A percentile compares a stretch with the other conserved stretches of the same genome.
These are phyloP conservation scores for Lepidotrigona ventralis DNA, from an alignment of 1,140 invertebrate genomes.

Conservation along the genomic window DNA sequence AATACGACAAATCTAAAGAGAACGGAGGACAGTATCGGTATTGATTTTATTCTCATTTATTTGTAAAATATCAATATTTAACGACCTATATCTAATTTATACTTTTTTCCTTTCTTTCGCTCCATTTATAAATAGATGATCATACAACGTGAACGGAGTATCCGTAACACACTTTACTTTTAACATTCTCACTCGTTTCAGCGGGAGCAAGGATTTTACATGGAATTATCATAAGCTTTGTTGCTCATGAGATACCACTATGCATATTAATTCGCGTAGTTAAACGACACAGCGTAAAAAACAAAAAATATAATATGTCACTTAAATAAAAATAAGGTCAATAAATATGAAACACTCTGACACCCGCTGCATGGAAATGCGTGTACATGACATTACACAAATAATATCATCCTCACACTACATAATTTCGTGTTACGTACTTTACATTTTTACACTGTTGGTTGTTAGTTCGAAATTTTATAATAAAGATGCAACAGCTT, in stretches of 20 bases:
- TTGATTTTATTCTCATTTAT: neutral
- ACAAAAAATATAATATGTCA: neutral
- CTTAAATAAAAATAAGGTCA: neutral
- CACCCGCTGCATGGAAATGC: neutral
- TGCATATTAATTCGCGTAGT: slow-evolving; percentile 1
- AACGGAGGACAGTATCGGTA: neutral
- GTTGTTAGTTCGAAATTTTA: neutral
- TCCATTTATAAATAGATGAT: neutral
- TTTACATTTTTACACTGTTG: neutral
- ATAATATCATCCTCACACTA: no score
- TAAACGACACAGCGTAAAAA: neutral
- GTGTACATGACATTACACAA: neutral
- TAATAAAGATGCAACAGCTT: neutral
- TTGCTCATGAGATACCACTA: neutral
- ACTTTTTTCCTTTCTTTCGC: neutral
- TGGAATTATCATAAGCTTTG: neutral
- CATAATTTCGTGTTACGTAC: no score
- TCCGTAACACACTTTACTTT: neutral
- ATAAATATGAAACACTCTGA: slow-evolving; percentile 16
- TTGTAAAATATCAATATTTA: neutral
- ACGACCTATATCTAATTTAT: neutral
- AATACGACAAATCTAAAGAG: neutral
- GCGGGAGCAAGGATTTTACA: neutral
- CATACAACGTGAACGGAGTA: neutral
- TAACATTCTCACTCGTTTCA: neutral